phyloP scores from a whole-genome alignment of 2,797 vertebrate species.

The Miichthys miiuy region DNA sequence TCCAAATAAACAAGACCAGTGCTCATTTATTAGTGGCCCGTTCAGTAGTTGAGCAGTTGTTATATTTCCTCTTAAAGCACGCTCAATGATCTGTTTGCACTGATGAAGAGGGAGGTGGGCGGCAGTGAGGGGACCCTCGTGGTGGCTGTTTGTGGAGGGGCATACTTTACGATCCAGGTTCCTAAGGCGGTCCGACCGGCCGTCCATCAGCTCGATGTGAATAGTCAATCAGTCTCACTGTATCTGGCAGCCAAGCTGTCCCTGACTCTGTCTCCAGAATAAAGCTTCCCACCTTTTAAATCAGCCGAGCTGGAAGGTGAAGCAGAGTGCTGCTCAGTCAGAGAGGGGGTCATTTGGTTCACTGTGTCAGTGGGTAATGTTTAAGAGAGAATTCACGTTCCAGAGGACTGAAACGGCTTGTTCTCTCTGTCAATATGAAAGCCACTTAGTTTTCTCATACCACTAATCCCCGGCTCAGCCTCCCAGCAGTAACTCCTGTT shows the following conservation, averaged over 20 bases:
- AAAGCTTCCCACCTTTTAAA: constrained; percentile 35
- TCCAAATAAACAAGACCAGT: background rate
- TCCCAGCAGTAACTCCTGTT: constrained; percentile 4
- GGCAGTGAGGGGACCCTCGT: background rate
- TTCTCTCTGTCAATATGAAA: constrained; percentile 49
- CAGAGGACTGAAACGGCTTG: constrained; percentile 48
- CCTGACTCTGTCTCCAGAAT: constrained; percentile 20
- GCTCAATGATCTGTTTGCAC: background rate
- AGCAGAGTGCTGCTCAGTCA: constrained; percentile 31
- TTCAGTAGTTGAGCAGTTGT: background rate
- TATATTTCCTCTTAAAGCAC: background rate
- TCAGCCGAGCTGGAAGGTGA: constrained; percentile 44
- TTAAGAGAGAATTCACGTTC: constrained; percentile 38
- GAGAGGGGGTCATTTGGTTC: constrained; percentile 40
- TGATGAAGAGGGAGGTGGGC: background rate
- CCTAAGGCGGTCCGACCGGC: background rate
- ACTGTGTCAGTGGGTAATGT: constrained; percentile 66
- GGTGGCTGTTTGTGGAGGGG: background rate
- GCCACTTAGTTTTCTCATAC: constrained; percentile 50
- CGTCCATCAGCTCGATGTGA: constrained; percentile 11
- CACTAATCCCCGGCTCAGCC: constrained; percentile 28
- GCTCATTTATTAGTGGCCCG: background rate
- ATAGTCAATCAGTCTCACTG: constrained; percentile 13
- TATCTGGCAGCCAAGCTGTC: constrained; percentile 13
- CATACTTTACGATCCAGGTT: background rate